Base-by-base conservation (phyloP, 2,797 vertebrate genomes). In the Pseudomugil tenellus region DNA sequence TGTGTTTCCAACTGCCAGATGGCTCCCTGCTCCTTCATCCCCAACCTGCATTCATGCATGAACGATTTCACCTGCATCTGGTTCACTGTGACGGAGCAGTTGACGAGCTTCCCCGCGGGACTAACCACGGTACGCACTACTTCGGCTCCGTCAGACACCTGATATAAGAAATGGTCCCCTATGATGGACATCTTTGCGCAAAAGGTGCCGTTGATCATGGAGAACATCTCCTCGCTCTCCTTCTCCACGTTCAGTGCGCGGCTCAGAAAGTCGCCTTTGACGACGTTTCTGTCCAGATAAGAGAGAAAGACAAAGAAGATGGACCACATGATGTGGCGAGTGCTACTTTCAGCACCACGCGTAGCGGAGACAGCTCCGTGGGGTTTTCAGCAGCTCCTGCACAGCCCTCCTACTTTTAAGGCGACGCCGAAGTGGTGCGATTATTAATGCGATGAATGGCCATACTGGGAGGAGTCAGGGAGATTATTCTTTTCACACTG, bases 291-390 rank as follows among this genome's bases (percentile, higher is more conserved):
- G 90, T 94, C 92, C 74, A 93, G 65, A 62, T 92, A 94, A 58
- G 92, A 94, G 89, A 95, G 87, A 58, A 94, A 87, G 41, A 94
- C 85, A 25, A 94, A 91, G 63, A 93, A 80, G 13, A 95, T 86
- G n/a, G 92, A 91, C 92, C 92, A 93, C 94, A 95, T 94, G 73
- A 72, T 83, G 77, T 60, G 16, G 62, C 63, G 61, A 58, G 75
- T 49, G 87, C 76, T 68, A 67, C 86, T 84, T 94, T 95, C 94
- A 94, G 94, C 94, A 95, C 94, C 95, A 91, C 84, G 49, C 87
- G 79, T 51, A 58, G 76, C 56, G 74, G 74, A 93, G 94, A 95
- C 93, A 95, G 95, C 92, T 92, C 90, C 92, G 73, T 54, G 41
- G 13, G 35, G 37, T 31, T 63, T 72, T 52, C 67, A 35, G 23